A percentile compares a stretch with the other conserved stretches of the same genome.
Conservation (phyloP, 1,140 invertebrate species). For the Platorchestia sp. region DNA sequence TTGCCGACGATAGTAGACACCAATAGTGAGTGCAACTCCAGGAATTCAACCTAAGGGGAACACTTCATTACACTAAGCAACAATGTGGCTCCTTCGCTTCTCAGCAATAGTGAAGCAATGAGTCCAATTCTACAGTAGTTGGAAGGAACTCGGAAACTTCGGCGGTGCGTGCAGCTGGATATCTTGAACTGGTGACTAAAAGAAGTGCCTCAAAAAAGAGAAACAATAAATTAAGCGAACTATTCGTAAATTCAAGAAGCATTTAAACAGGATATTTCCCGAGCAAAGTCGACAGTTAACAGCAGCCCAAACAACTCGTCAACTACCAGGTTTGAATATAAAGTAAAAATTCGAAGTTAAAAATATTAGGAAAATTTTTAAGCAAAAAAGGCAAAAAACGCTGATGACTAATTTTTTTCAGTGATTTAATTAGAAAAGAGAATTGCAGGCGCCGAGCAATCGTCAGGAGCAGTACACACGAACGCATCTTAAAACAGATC, state of each 20-base stretch:
- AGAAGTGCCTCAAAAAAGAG: not conserved
- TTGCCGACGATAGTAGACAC: no score
- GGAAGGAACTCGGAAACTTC: not conserved
- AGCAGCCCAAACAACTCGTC: not conserved
- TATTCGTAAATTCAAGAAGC: not conserved
- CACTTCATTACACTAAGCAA: not conserved
- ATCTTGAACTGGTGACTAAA: not conserved
- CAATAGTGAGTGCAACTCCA: not conserved
- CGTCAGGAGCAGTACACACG: not conserved
- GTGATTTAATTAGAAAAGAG: not conserved
- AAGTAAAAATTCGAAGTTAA: not conserved
- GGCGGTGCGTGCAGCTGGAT: not conserved
- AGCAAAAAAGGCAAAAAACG: not conserved
- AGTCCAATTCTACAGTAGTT: not conserved
- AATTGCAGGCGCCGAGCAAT: not conserved
- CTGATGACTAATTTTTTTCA: not conserved
- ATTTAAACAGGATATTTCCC: not conserved
- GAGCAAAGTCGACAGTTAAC: not conserved
- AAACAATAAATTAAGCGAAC: not conserved
- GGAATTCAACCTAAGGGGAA: not conserved
- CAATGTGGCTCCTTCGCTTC: not conserved
- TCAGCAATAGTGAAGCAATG: not conserved
- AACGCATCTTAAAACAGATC: not conserved
- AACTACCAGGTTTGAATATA: not conserved
- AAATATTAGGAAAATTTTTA: not conserved